Evolutionary conservation across 2,113 vertebrate species (phyloP).

Genomic region (Progne subis): DNA sequence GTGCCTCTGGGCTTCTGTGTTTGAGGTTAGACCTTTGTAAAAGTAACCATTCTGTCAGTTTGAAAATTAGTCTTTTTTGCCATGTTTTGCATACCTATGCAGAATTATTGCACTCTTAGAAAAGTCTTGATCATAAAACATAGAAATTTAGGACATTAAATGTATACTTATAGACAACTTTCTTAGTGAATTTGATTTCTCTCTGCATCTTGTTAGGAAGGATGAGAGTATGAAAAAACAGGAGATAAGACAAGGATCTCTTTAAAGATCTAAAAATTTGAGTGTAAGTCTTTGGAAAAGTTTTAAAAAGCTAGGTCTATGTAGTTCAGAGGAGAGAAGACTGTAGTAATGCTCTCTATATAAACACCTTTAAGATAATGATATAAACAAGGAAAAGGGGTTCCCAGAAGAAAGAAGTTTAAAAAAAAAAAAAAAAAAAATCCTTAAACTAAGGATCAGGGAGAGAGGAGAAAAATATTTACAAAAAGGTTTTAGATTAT

Average conservation of each 20-base stretch:
- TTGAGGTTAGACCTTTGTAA: not conserved
- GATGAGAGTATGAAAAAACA: not conserved
- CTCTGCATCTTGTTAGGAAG: not conserved
- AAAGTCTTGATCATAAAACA: not conserved
- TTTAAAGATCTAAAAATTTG: not conserved
- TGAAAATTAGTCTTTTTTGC: not conserved
- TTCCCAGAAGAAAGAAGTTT: not conserved
- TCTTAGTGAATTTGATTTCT: not conserved
- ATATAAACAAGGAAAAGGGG: not conserved
- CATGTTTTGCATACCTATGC: not conserved
- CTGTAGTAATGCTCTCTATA: not conserved
- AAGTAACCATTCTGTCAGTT: not conserved
- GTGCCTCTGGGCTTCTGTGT: not conserved
- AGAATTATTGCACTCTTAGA: not conserved
- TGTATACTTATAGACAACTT: not conserved
- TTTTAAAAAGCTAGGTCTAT: not conserved
- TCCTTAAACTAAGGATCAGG: not conserved
- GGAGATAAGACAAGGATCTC: not conserved
- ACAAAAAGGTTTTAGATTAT: not conserved
- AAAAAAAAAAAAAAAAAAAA: not conserved
- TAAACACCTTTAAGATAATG: not conserved
- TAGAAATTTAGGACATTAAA: not conserved
- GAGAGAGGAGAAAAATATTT: not conserved
- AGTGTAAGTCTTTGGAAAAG: not conserved
- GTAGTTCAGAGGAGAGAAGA: not conserved